phyloP scores from a whole-genome alignment of 1,140 invertebrate genomes.

The Apis florea region DNA sequence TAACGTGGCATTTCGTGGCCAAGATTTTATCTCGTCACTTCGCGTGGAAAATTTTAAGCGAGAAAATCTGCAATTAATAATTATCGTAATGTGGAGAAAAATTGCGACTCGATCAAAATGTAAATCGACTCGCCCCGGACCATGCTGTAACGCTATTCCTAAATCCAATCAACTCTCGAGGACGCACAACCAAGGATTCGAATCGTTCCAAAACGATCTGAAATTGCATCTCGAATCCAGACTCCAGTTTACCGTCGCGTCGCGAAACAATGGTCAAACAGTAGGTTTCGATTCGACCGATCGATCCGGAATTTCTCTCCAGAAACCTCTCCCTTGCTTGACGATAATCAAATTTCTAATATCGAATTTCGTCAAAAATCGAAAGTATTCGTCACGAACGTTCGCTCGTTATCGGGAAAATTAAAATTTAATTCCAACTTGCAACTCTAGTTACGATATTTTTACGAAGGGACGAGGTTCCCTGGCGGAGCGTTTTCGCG shows the following conservation, averaged over 20 bases:
- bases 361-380: background rate
- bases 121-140: background rate
- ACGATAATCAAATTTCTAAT: background rate
- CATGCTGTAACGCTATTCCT: no score
- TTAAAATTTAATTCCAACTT: no score
- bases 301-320: no score
- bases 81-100: no score
- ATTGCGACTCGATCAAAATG: background rate
- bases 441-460: no score
- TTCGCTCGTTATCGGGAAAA: no score
- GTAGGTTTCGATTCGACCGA: no score
- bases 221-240: background rate
- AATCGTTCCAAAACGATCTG: background rate
- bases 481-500: background rate
- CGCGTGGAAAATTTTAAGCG: no score
- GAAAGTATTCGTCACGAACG: no score
- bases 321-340: background rate
- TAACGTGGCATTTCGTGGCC: background rate
- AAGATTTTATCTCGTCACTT: no score
- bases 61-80: no score
- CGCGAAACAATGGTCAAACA: conserved; percentile 9
- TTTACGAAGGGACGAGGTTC: background rate
- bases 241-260: background rate
- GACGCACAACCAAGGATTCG: no score
- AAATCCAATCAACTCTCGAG: background rate